These are phyloP conservation scores for Varanus salvator DNA, from an alignment of 2,113 vertebrate species.

Conservation along the genomic window DNA sequence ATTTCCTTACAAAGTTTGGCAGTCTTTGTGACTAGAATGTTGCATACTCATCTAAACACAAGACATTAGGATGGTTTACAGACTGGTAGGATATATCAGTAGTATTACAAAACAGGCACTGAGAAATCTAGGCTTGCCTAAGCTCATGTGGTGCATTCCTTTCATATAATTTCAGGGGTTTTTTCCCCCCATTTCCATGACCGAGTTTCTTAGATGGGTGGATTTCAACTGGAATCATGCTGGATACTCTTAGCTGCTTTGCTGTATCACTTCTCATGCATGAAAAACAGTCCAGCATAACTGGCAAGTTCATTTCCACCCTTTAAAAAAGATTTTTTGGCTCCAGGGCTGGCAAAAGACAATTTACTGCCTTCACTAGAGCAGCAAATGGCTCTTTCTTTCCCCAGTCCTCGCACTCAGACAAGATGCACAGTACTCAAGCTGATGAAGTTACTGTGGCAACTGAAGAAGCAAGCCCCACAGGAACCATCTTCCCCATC, in stretches of 20 bases:
- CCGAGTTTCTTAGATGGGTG: not conserved
- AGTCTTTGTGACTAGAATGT: not conserved
- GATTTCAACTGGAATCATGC: not conserved
- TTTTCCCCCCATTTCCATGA: not conserved
- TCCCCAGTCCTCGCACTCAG: too few relatives aligned
- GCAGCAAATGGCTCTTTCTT: too few relatives aligned
- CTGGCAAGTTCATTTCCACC: not conserved
- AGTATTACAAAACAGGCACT: not conserved
- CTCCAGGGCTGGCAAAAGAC: not conserved
- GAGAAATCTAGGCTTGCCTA: not conserved
- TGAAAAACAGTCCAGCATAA: not conserved
- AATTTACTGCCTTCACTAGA: not conserved
- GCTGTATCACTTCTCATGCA: not conserved
- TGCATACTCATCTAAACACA: not conserved
- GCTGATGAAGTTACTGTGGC: not conserved
- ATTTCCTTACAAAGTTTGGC: not conserved
- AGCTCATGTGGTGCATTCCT: not conserved
- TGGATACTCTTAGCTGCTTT: not conserved
- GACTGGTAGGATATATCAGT: too few relatives aligned
- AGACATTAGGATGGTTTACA: not conserved
- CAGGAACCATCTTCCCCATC: not conserved
- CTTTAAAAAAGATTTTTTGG: not conserved
- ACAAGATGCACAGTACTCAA: too few relatives aligned
- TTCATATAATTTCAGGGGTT: not conserved
- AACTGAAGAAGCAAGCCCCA: not conserved